Base-by-base conservation (phyloP, 30 jellyfish, hydroid and myxozoan species). In the Hydractinia echinata region DNA sequence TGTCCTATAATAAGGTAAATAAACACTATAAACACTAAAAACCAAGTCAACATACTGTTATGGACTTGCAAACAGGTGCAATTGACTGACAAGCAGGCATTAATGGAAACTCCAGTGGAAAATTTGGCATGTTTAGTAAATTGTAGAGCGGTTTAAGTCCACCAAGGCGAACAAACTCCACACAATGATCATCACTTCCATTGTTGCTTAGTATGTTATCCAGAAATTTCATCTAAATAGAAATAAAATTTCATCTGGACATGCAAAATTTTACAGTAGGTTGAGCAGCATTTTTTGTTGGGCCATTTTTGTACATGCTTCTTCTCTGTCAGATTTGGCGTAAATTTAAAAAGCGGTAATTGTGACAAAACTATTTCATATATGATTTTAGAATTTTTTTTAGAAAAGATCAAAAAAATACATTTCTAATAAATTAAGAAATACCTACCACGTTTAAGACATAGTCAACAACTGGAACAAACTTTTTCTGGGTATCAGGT, bases 61-160 rank as follows among this genome's bases (percentile, higher is more conserved):
- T 87, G 0, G 99, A 93, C 62, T 93, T 93, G 91, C 96, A 93
- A 52, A 93, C 99, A 68, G 87, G 94, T 4, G 99, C 95, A 30
- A 93, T 79, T 52, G 99, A 93, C 51, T 93, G 99, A 67, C 99
- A 93, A n/a, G 99, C 99, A 14, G 96, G 96, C 71, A 93, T 82
- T 74, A 93, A 67, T 15, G 99, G 99, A 54, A 93, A 93, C 77
- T 93, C 99, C 78, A 93, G 79, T 7, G 99, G 99, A 86, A 87
- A 84, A 51, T 82, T 93, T 48, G 95, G 78, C 83, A 93, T 77
- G 77, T 84, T 76, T 14, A 93, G 88, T 66, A 93, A 79, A 19
- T 89, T 91, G 66, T 81, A 91, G 50, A 93, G 81, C 6, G 99
- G 96, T 16, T 79, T 66, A 44, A 93, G 83, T 61, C 99, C 99